Evolutionary conservation across 2,113 vertebrate species (phyloP).

Genomic region (Anguilla japonica): DNA sequence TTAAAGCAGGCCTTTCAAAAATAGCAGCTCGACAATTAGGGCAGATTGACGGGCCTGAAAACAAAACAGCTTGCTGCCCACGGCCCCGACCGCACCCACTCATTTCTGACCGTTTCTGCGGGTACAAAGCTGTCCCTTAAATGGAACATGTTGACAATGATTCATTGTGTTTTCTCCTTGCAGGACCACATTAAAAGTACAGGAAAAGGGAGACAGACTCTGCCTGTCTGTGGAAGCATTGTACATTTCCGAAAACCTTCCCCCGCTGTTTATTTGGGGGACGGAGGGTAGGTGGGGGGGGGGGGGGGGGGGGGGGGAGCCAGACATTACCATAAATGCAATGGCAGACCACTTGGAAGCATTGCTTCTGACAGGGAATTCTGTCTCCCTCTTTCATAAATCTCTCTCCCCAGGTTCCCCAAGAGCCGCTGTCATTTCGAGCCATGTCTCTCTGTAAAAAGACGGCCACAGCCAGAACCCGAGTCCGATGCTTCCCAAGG

Average conservation of each 20-base stretch:
- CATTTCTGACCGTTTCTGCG: background rate
- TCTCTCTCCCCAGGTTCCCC: background rate
- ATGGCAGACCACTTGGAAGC: background rate
- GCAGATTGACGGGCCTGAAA: background rate
- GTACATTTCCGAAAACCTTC: background rate
- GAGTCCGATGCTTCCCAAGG: background rate
- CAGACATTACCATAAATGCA: background rate
- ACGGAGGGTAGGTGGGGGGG: too few species aligned
- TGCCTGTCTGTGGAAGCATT: background rate
- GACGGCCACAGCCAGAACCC: background rate
- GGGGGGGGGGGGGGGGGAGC: background rate
- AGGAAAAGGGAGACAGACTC: background rate
- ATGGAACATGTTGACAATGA: background rate
- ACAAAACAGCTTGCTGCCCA: background rate
- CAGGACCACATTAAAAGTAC: background rate
- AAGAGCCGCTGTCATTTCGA: background rate
- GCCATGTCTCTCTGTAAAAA: background rate
- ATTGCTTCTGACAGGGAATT: background rate
- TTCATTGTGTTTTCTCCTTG: background rate
- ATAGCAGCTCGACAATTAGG: background rate
- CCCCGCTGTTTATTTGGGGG: background rate
- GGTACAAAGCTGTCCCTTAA: background rate
- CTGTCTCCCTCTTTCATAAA: background rate
- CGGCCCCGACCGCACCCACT: background rate
- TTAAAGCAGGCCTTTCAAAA: background rate